Base-by-base conservation (phyloP, 1,140 invertebrate species). In the Leptopilina clavipes region DNA sequence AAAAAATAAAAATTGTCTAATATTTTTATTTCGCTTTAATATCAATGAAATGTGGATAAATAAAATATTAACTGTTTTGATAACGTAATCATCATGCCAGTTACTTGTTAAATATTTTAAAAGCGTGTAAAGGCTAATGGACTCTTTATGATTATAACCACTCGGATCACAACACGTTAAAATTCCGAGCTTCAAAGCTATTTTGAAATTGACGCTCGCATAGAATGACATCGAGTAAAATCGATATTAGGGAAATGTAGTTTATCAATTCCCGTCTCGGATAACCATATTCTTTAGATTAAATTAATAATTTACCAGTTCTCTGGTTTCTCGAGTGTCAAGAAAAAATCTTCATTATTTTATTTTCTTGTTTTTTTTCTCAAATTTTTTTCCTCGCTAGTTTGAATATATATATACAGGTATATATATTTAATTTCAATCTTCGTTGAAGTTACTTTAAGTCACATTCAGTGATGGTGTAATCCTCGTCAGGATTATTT, bases 61-160 rank as follows among this genome's bases (percentile, higher is more conserved):
- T n/a, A 48, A 14, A 48, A 48, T 48, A 48, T 48, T 48, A 48
- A 48, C 44, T n/a, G 6, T 52, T 7, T 52, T 17, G 48, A 52
- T 17, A 52, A 45, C n/a, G 8, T 3, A 45, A 52, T 52, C 14
- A n/a, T 17, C 48, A 52, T 31, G 14, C n/a, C 14, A 5, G n/a
- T 7, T 17, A 52, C 12, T 52, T 52, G 14, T 52, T 52, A 40
- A 52, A 52, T 52, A 17, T 52, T n/a, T 52, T 52, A 52, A 52
- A 52, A 52, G 48, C 48, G n/a, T 52, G 17, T 52, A 1, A 52
- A 52, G 14, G 48, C 48, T 52, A 52, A 52, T 52, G 48, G 48
- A 52, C 48, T 52, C 48, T 52, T 52, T 52, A 52, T 52, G 48
- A 52, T 52, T 52, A 52, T 52, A 52, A 52, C 48, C 48, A 52